These are phyloP conservation scores for Pagetopsis macropterus DNA, from an alignment of 2,797 vertebrate species.

Conservation along the genomic window DNA sequence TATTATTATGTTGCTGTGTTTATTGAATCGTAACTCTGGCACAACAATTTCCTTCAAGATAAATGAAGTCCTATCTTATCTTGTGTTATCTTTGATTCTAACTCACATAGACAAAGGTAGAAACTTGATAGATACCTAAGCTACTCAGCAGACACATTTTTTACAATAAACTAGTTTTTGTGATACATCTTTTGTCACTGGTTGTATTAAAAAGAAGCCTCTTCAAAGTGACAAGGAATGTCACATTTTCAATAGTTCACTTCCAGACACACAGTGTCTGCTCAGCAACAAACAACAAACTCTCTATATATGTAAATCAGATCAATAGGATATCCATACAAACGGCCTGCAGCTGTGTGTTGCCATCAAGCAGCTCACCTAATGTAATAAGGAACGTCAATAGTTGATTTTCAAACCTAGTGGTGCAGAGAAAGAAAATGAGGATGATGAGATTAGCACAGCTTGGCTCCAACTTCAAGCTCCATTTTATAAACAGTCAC, in stretches of 20 bases:
- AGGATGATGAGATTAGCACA: constrained; percentile 83
- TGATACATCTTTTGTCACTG: constrained; percentile 31
- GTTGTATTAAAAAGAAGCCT: constrained; percentile 18
- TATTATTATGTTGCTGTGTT: no score
- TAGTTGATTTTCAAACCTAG: constrained; percentile 86
- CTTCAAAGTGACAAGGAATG: constrained; percentile 63
- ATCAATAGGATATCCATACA: constrained; percentile 86
- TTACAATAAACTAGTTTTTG: constrained; percentile 1
- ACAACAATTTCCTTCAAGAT: no score
- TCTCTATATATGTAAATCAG: constrained; percentile 85
- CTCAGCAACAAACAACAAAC: constrained; percentile 81
- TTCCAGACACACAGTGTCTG: constrained; percentile 73
- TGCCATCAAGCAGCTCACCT: constrained; percentile 80
- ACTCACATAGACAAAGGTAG: background rate
- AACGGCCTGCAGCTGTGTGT: constrained; percentile 83
- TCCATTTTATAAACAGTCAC: constrained; percentile 79
- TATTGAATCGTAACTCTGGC: no score
- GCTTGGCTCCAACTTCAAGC: constrained; percentile 77
- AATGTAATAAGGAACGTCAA: constrained; percentile 86
- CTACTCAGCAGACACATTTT: background rate
- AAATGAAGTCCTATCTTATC: no score
- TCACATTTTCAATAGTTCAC: constrained; percentile 73
- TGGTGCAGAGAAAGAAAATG: constrained; percentile 78
- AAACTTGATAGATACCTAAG: background rate
- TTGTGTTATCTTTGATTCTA: no score